Evolutionary conservation across 35 echinoderm and acorn worm species (phyloP).

Genomic region (Lytechinus pictus): DNA sequence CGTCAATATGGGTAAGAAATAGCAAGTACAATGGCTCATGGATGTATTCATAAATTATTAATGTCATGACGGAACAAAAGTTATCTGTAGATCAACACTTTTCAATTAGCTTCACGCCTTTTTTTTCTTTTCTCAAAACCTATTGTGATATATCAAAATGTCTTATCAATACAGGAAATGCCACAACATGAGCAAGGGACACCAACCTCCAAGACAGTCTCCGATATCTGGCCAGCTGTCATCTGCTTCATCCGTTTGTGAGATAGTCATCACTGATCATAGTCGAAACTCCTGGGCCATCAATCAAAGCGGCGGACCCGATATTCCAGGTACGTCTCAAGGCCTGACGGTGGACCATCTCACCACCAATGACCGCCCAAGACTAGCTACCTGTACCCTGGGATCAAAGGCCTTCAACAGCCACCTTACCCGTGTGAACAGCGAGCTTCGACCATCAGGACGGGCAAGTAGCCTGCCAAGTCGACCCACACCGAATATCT

Average conservation of each 20-base stretch:
- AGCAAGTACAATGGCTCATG: too few species aligned
- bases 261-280: conserved; percentile 39
- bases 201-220: background rate
- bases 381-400: conserved; percentile 42
- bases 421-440: background rate
- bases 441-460: conserved; percentile 51
- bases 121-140: too few species aligned
- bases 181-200: background rate
- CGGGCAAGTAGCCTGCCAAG: conserved; percentile 59
- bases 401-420: background rate
- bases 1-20: too few species aligned
- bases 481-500: conserved; percentile 49
- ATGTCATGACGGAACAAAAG: too few species aligned
- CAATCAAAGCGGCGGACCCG: background rate
- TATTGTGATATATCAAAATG: too few species aligned
- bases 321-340: background rate
- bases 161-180: conserved; percentile 14
- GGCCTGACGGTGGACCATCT: conserved; percentile 18
- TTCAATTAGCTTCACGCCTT: too few species aligned
- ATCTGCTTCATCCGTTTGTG: background rate
- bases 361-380: background rate
- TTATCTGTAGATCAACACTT: too few species aligned
- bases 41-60: too few species aligned
- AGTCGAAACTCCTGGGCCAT: background rate
- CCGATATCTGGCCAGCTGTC: background rate